A percentile compares a stretch with the other conserved stretches of the same genome.
Conservation (phyloP, 2,888 invertebrate species). For the Tineola bisselliella region DNA sequence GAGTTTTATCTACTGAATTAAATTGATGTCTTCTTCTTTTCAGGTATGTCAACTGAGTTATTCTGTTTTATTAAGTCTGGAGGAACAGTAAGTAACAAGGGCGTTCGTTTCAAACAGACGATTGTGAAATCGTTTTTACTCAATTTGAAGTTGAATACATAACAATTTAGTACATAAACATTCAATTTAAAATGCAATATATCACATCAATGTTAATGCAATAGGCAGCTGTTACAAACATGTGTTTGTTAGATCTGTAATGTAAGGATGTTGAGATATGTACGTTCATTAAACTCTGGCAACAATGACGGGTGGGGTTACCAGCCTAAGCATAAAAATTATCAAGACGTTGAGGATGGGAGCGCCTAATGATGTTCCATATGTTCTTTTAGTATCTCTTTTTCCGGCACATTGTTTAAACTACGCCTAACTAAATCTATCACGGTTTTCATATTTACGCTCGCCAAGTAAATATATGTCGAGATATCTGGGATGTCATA, state of each 20-base stretch:
- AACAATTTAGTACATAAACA: background rate
- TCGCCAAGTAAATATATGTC: no score
- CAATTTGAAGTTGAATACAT: background rate
- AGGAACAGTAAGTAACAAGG: no score
- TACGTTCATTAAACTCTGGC: conserved; percentile 42
- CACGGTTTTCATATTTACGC: no score
- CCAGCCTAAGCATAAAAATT: conserved; percentile 48
- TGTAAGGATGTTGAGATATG: background rate
- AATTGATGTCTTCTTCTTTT: background rate
- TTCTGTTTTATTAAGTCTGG: no score
- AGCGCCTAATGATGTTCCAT: conserved; percentile 39
- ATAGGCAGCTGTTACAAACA: background rate
- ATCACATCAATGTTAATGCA: conserved; percentile 2
- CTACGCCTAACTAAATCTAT: background rate
- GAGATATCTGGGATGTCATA: no score
- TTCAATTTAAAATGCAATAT: background rate
- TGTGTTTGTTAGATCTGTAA: background rate
- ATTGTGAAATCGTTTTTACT: no score
- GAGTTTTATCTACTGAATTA: background rate
- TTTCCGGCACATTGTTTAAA: background rate
- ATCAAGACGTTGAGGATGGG: conserved; percentile 55
- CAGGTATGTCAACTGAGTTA: no score
- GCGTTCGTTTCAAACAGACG: no score
- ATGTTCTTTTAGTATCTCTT: background rate
- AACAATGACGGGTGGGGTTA: conserved; percentile 61